A percentile compares a stretch with the other conserved stretches of the same genome.
Evolutionary conservation across 2,888 invertebrate species (phyloP).

Genomic region (Rhagophthalmus giganteus): DNA sequence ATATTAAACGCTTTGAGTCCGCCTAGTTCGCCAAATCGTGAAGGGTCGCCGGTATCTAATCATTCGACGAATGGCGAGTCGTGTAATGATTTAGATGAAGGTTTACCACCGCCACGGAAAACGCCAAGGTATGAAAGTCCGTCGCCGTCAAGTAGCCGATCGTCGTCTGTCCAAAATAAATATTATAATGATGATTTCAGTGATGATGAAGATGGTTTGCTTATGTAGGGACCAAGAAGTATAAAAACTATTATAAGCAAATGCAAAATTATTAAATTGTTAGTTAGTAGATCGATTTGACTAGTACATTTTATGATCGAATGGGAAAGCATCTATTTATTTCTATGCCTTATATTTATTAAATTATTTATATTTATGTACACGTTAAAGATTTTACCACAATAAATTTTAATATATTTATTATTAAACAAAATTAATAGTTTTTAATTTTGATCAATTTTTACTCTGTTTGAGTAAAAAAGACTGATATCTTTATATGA

Average conservation of each 20-base stretch:
- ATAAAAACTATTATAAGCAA: slow-evolving; percentile 6
- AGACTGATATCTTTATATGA: too few relatives aligned
- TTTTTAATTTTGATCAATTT: too few relatives aligned
- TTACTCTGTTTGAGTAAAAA: too few relatives aligned
- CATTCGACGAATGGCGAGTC: slow-evolving; percentile 47
- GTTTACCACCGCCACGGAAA: slow-evolving; percentile 50
- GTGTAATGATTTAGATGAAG: slow-evolving; percentile 48
- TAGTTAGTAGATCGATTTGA: too few relatives aligned
- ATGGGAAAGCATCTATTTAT: too few relatives aligned
- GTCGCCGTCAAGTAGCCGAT: slow-evolving; percentile 32
- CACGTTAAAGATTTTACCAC: too few relatives aligned
- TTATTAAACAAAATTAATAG: too few relatives aligned
- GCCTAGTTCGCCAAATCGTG: slow-evolving; percentile 70
- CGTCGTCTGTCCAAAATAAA: slow-evolving; percentile 33
- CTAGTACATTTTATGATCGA: too few relatives aligned
- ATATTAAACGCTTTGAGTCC: slow-evolving; percentile 91
- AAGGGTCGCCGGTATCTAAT: slow-evolving; percentile 46
- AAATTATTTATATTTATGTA: too few relatives aligned
- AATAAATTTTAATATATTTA: too few relatives aligned
- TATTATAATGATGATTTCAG: slow-evolving; percentile 45
- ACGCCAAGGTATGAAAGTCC: slow-evolving; percentile 50
- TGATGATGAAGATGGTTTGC: slow-evolving; percentile 46
- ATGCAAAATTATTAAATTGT: too few relatives aligned
- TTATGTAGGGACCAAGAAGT: slow-evolving; percentile 14
- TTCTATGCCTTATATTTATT: too few relatives aligned